Percentiles rank a stretch among this genome's conserved stretches.
phyloP scores from a whole-genome alignment of 2,797 vertebrate species.

The Hydrophis major region DNA sequence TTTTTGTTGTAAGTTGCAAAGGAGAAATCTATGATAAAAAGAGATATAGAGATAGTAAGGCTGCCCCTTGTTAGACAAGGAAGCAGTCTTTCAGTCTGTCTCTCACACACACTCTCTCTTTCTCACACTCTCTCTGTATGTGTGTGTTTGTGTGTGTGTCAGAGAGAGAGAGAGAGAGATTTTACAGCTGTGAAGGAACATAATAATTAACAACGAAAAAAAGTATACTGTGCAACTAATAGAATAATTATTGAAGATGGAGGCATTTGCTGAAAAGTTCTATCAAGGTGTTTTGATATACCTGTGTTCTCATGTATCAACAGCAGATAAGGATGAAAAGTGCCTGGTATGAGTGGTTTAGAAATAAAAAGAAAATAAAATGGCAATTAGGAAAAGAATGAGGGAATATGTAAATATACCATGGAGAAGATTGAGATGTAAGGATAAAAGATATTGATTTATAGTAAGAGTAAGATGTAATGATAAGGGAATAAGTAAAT shows the following conservation, averaged over 20 bases:
- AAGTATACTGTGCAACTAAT: not conserved
- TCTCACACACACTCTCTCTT: rapidly evolving
- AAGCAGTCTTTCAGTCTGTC: not conserved
- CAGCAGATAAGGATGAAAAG: slow-evolving; percentile 42
- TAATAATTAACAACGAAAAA: not conserved
- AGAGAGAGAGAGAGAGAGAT: not conserved
- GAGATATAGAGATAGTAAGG: not conserved
- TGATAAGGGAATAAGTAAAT: too few species aligned
- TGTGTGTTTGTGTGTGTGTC: not conserved
- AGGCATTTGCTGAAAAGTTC: not conserved
- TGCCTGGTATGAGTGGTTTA: not conserved
- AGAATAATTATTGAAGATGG: not conserved
- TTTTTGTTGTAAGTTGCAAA: not conserved
- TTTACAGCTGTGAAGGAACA: not conserved
- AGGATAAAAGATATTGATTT: too few species aligned
- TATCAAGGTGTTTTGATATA: not conserved
- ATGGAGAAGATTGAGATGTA: too few species aligned
- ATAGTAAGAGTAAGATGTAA: too few species aligned
- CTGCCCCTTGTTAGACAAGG: not conserved
- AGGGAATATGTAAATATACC: too few species aligned
- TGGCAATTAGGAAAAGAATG: too few species aligned
- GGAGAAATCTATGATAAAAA: not conserved
- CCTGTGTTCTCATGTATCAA: slow-evolving; percentile 36
- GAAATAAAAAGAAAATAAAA: too few species aligned
- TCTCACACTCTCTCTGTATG: not conserved